These are phyloP conservation scores for Zaprionus taronus DNA, from an alignment of 1,140 invertebrate species.

Conservation along the genomic window DNA sequence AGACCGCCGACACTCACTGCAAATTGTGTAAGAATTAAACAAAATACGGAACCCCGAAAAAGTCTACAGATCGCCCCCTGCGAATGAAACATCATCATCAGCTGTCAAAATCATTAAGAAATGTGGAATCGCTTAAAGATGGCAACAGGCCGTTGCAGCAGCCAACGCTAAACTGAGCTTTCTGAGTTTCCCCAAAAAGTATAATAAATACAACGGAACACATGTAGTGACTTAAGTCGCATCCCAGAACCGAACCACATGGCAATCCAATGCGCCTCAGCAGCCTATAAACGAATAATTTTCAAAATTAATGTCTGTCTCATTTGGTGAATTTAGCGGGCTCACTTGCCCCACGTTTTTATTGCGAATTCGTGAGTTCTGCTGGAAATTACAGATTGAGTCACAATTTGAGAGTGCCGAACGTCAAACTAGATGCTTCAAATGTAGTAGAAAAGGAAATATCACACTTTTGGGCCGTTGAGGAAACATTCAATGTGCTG, in stretches of 20 bases:
- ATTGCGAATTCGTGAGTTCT: conserved; percentile 78
- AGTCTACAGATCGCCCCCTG: conserved; percentile 43
- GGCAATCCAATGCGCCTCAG: conserved; percentile 26
- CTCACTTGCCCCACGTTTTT: conserved; percentile 74
- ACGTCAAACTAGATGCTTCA: neutral
- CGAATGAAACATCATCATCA: conserved; percentile 76
- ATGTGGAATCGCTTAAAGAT: conserved; percentile 80
- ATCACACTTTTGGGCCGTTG: neutral
- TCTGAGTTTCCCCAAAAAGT: conserved; percentile 26
- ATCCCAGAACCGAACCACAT: conserved; percentile 34
- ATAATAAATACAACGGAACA: conserved; percentile 47
- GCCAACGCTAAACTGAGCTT: conserved; percentile 60
- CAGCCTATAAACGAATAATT: conserved; percentile 28
- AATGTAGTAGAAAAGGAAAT: neutral
- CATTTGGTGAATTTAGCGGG: conserved; percentile 13
- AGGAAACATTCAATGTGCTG: neutral
- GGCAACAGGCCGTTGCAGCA: conserved; percentile 33
- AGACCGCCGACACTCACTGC: conserved; percentile 67
- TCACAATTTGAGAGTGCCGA: neutral
- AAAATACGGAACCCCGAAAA: conserved; percentile 35
- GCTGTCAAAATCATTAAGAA: conserved; percentile 81
- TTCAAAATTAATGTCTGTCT: conserved; percentile 36
- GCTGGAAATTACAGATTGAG: conserved; percentile 62
- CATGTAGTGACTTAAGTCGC: conserved; percentile 48
- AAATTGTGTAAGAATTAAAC: conserved; percentile 63